phyloP scores from a whole-genome alignment of 2,888 invertebrate species.

The Nesidiocoris tenuis region DNA sequence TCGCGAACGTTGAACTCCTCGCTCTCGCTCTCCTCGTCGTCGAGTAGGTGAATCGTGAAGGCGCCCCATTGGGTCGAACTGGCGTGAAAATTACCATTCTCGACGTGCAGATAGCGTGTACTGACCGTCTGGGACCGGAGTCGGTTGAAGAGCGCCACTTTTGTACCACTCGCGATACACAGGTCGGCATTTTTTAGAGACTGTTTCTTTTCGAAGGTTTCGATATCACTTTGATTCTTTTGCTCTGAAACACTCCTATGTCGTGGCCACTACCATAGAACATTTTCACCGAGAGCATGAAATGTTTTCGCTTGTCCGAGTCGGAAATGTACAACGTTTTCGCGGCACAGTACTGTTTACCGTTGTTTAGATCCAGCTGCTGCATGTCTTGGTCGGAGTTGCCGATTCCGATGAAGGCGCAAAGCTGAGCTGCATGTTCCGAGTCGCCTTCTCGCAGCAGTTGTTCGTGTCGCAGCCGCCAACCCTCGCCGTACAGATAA shows the following conservation, averaged over 20 bases:
- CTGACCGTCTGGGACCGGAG: constrained; percentile 99
- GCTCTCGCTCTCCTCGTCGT: constrained; percentile 96
- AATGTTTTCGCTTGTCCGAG: constrained; percentile 98
- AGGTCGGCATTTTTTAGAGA: constrained; percentile 98
- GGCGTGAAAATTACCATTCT: constrained; percentile 98
- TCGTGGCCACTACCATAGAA: constrained; percentile 98
- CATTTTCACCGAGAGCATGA: constrained; percentile 98
- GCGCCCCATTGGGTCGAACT: constrained; percentile 99
- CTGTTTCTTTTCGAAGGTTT: constrained; percentile 99
- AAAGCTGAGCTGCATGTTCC: constrained; percentile 76
- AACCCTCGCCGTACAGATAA: constrained; percentile 96
- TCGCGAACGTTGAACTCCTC: constrained; percentile 91
- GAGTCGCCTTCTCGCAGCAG: constrained; percentile 76
- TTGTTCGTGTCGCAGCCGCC: constrained; percentile 92
- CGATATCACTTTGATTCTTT: constrained; percentile 98
- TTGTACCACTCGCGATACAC: constrained; percentile 98
- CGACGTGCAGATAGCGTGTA: constrained; percentile 95
- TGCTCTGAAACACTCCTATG: constrained; percentile 97
- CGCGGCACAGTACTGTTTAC: constrained; percentile 98
- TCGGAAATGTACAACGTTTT: constrained; percentile 99
- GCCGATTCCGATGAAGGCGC: constrained; percentile 98
- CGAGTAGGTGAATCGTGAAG: constrained; percentile 95
- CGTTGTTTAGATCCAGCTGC: constrained; percentile 92
- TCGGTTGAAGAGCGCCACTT: constrained; percentile 97
- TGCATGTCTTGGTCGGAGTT: constrained; percentile 99